phyloP scores from a whole-genome alignment of 2,113 vertebrate species.

The Pongo pygmaeus region DNA sequence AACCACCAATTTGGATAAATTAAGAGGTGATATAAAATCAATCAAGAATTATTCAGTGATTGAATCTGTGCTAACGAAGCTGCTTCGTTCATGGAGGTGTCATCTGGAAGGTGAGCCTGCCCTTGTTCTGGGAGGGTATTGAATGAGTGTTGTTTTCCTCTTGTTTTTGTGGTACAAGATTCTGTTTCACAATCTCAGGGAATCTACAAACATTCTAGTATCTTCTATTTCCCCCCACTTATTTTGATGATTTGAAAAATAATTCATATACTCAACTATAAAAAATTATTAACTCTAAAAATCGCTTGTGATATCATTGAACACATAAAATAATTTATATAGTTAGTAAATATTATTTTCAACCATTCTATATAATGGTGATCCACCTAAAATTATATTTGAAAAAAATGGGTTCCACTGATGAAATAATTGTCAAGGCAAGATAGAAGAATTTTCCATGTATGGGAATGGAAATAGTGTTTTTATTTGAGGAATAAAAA shows the following conservation, averaged over 20 bases:
- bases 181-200: not conserved
- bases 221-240: not conserved
- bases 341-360: not conserved
- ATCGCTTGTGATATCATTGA: not conserved
- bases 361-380: not conserved
- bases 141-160: not conserved
- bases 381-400: not conserved
- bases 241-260: not conserved
- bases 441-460: not conserved
- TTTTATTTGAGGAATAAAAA: not conserved
- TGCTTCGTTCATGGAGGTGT: not conserved
- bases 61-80: not conserved
- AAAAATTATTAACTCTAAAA: not conserved
- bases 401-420: not conserved
- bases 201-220: not conserved
- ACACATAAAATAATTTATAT: not conserved
- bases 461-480: not conserved
- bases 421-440: not conserved
- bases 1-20: conserved; percentile 43
- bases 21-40: not conserved
- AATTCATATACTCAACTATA: not conserved
- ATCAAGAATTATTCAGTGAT: not conserved
- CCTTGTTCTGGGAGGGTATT: not conserved
- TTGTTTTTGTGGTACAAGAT: not conserved
- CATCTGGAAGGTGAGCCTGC: not conserved